Evolutionary conservation across 1,140 invertebrate species (phyloP), one percentile per base, ranked within the genome.

Genomic region (Chrysoperla carnea): DNA sequence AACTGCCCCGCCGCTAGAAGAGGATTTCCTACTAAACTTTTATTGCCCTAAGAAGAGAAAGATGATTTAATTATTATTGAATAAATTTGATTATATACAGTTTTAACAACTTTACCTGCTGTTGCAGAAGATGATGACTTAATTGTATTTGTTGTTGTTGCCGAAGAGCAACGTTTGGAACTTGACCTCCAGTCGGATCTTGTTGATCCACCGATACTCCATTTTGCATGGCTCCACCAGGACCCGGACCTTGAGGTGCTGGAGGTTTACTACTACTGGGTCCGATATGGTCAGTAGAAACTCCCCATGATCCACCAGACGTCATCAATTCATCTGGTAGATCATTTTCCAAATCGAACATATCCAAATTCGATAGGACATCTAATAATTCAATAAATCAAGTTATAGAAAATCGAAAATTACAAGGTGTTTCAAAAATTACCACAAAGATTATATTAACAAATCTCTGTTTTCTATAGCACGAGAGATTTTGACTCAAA

Each of bases 251-350:
- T 51, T 81, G 77, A 17, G 31, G 31, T 4, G 74, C 81, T 2
- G 74, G 78, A 41, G 81, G 80, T 56, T 84, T 56, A 52, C 74
- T 61, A 52, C 68, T 68, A 27, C 72, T 61, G 2, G 17, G 17
- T 23, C 17, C 17, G 2, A 23, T 23, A 50, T 73, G 70, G 53
- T 77, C 72, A 8, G 50, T 46, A 3, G 51, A 42, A 29, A 68
- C 61, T 45, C 73, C 73, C 81, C 82, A 85, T 48, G 75, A 73
- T 37, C 60, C 58, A 43, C 71, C 69, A 27, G 74, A 70, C 11
- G 72, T 70, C 55, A 90, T 81, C 40, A 94, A 66, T 64, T 93
- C 90, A 69, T 93, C 88, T 29, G 89, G 89, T 46, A 94, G 73
- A 63, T 90, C 84, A 67, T 89, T 87, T 67, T 90, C 86, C 61